A percentile compares a stretch with the other conserved stretches of the same genome.
These are phyloP conservation scores for Phoebastria nigripes DNA, from an alignment of 2,797 vertebrate genomes.

Conservation along the genomic window DNA sequence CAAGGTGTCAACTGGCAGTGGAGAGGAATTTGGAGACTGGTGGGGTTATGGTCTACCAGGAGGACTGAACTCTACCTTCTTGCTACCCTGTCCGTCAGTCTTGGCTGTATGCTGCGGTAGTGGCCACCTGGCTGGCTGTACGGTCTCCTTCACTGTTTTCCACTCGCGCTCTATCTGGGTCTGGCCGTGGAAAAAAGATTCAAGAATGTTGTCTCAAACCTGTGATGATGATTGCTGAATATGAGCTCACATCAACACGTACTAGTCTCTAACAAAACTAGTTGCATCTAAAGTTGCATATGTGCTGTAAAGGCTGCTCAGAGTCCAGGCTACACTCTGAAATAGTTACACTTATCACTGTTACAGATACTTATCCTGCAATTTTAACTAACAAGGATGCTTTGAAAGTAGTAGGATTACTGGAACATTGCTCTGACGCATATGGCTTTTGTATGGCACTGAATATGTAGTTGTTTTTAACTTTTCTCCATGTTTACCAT, in stretches of 20 bases:
- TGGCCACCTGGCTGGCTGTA: neutral
- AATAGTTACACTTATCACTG: neutral
- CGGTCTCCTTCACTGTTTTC: neutral
- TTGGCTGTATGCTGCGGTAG: neutral
- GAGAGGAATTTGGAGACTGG: neutral
- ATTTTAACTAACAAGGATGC: neutral
- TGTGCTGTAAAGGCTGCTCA: neutral
- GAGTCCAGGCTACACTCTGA: neutral
- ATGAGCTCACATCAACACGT: neutral
- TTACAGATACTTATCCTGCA: neutral
- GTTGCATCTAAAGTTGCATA: neutral
- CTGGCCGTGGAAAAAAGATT: neutral
- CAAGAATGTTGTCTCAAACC: neutral
- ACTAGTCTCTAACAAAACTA: neutral
- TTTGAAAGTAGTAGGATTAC: neutral
- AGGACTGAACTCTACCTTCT: neutral
- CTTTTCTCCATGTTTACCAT: neutral
- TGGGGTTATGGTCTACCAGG: fast-evolving
- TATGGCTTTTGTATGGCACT: neutral
- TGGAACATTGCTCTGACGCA: neutral
- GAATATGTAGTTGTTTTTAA: neutral
- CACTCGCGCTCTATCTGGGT: neutral
- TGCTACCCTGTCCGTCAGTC: neutral
- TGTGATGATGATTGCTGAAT: neutral
- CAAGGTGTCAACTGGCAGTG: neutral